Percentiles rank a stretch among this genome's conserved stretches.
phyloP scores from a whole-genome alignment of 2,797 vertebrate species.

The Amblyopsis hoosieri region DNA sequence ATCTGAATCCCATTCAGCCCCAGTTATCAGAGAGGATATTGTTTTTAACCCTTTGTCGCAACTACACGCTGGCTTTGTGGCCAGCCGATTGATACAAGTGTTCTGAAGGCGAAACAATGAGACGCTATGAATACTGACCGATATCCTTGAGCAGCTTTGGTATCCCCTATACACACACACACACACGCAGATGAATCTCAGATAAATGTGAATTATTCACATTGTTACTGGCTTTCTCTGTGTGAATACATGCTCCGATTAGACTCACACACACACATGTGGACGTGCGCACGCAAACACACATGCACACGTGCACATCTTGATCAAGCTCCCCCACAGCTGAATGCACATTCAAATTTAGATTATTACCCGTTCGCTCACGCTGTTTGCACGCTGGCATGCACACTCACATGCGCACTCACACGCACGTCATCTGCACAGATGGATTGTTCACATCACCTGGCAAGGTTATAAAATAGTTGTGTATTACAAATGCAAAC shows the following conservation, averaged over 20 bases:
- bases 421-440: conserved; percentile 3
- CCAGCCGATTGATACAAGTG: conserved; percentile 18
- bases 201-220: conserved; percentile 43
- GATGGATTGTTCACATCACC: conserved; percentile 47
- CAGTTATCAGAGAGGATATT: conserved; percentile 68
- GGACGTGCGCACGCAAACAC: no score
- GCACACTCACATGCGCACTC: no score
- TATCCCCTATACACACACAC: not conserved
- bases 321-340: conserved; percentile 5
- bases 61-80: conserved; percentile 21
- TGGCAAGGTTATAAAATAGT: conserved; percentile 1
- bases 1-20: conserved; percentile 65
- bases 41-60: conserved; percentile 67
- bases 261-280: no score
- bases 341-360: conserved; percentile 18
- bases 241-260: no score
- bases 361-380: conserved; percentile 12
- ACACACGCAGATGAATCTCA: conserved; percentile 18
- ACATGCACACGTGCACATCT: conserved; percentile 27
- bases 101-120: conserved; percentile 10
- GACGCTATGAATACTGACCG: conserved; percentile 19
- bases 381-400: not conserved
- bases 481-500: conserved; percentile 14
- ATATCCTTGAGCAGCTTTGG: conserved; percentile 47
- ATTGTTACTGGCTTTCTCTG: conserved; percentile 22